Evolutionary conservation across 2,888 invertebrate species (phyloP).

Genomic region (Furcula furcula): DNA sequence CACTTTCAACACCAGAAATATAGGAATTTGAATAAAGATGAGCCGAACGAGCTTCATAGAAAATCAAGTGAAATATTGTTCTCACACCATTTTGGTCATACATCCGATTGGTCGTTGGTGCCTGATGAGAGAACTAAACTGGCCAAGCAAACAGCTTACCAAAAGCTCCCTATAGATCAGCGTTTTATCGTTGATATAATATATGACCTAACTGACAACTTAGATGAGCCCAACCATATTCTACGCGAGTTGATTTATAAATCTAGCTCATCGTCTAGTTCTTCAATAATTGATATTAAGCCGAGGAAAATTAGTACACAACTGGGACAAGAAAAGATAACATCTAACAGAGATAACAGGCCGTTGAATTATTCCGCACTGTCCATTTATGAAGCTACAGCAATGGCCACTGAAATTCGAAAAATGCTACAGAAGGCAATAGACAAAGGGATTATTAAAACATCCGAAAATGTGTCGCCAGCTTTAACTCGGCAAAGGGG

Average conservation of each 20-base stretch:
- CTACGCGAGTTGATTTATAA: neutral
- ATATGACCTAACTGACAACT: constrained; percentile 27
- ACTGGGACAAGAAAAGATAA: constrained; percentile 34
- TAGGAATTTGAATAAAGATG: neutral
- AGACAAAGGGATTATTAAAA: constrained; percentile 15
- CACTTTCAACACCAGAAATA: constrained; percentile 2
- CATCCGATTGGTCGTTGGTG: constrained; percentile 43
- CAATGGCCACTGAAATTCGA: constrained; percentile 23
- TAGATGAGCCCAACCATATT: no score
- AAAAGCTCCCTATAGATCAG: constrained; percentile 29
- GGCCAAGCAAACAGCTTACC: constrained; percentile 20
- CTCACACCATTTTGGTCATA: constrained; percentile 8
- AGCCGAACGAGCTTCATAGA: neutral
- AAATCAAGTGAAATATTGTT: constrained; percentile 20
- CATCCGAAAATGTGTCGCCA: constrained; percentile 2
- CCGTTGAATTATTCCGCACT: neutral
- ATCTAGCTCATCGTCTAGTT: constrained; percentile 4
- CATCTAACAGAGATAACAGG: constrained; percentile 9
- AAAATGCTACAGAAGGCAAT: constrained; percentile 19
- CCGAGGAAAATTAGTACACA: constrained; percentile 27
- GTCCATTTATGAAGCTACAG: constrained; percentile 16
- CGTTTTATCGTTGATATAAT: constrained; percentile 48
- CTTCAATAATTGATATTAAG: constrained; percentile 3
- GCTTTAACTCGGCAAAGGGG: neutral
- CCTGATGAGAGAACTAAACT: constrained; percentile 42